Evolutionary conservation across 2,113 vertebrate species (phyloP).

Genomic region (Sander vitreus): DNA sequence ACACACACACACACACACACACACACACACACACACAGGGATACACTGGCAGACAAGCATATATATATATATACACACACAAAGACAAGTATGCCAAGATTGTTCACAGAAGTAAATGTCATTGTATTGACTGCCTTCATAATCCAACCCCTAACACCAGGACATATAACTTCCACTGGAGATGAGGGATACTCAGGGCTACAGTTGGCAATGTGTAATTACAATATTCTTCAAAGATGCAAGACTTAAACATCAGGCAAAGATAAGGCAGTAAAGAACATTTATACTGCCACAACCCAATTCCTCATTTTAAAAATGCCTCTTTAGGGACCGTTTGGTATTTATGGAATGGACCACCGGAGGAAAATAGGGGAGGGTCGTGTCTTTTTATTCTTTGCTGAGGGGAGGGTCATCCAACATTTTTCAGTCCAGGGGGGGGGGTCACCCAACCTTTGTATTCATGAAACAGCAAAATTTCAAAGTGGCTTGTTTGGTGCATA

Average conservation of each 20-base stretch:
- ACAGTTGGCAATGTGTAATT: not conserved
- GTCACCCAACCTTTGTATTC: too few relatives aligned
- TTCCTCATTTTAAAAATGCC: not conserved
- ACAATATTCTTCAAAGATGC: not conserved
- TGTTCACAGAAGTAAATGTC: not conserved
- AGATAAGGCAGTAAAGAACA: not conserved
- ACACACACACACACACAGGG: not conserved
- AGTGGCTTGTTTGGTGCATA: too few relatives aligned
- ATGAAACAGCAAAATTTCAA: too few relatives aligned
- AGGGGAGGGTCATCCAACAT: too few relatives aligned
- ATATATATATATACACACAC: not conserved
- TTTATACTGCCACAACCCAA: too few relatives aligned
- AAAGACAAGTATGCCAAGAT: constrained; percentile 1
- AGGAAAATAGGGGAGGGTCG: too few relatives aligned
- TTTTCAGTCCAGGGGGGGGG: too few relatives aligned
- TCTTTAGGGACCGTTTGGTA: too few relatives aligned
- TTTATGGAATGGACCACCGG: too few relatives aligned
- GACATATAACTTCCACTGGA: not conserved
- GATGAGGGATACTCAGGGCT: not conserved
- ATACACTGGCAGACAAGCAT: not conserved
- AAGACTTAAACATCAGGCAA: not conserved
- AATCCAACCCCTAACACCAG: not conserved
- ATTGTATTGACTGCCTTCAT: constrained; percentile 28
- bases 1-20: not conserved
- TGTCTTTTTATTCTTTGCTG: too few relatives aligned